Base-by-base conservation (phyloP, 2,888 invertebrate genomes). In the Podotricha telesiphe region DNA sequence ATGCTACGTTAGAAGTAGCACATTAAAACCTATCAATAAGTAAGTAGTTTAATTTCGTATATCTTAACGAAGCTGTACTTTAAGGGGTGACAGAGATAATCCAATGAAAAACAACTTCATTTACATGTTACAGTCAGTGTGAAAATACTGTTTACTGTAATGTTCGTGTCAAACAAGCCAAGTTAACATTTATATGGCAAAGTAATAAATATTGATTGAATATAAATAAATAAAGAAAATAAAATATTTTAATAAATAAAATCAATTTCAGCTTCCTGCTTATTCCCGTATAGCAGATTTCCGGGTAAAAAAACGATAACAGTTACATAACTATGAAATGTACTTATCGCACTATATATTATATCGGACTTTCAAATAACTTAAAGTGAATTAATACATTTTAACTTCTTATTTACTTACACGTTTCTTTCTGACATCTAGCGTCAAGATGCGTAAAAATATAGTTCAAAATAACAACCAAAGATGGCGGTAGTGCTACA, bases 401-500 rank as follows among this genome's bases (percentile, higher is more conserved):
- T 42, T 42, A 17, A 47, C 17, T 7, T 7, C 1, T 3, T 13
- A 13, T 55, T 55, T 55, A 6, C 6, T 13, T 11, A 11, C 55
- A 20, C 0, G 5, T 2, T 20, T 0, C 17, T 17, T 47, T 28
- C 13, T 51, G 74, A 17, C 74, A 74, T 74, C 74, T 74, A 69
- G 17, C 64, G 65, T n/a, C 6, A 7, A 48, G 11, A 22, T 10
- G 47, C 20, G 17, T 48, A 72, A 72, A 42, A 37, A 40, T 50
- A 19, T 53, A 53, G 62, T 48, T 66, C 58, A 1, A 61, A 66
- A n/a, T 1, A 48, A 37, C n/a, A 11, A 7, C 17, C 45, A 59
- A 20, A 74, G 74, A 72, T 74, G 74, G 70, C 73, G 65, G 11
- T 48, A 73, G 51, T 5, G 19, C 10, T 11, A 69, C 66, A 51